Conservation (phyloP, 2,888 invertebrate genomes). For the Cryptus viduatorius region DNA sequence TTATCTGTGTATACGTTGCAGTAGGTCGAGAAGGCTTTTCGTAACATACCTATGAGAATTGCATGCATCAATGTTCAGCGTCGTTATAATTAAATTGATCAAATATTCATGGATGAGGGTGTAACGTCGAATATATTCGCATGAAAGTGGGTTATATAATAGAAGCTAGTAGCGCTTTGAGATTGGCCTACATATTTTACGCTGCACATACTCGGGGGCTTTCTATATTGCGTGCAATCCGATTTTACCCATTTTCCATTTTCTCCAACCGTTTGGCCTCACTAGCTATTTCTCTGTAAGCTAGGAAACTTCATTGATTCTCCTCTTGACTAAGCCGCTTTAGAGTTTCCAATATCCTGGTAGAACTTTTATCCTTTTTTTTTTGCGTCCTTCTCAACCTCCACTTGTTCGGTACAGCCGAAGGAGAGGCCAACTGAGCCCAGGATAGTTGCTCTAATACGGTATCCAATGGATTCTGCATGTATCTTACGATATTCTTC, state of each 20-base stretch:
- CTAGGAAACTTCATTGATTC: constrained; percentile 61
- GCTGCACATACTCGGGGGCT: not conserved
- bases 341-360: constrained; percentile 63
- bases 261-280: constrained; percentile 10
- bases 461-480: constrained; percentile 60
- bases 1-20: constrained; percentile 27
- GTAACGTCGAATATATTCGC: constrained; percentile 38
- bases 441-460: constrained; percentile 57
- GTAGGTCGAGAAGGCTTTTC: constrained; percentile 13
- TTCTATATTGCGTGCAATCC: constrained; percentile 29
- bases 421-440: constrained; percentile 24
- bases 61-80: constrained; percentile 35
- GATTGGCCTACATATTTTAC: constrained; percentile 42
- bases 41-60: constrained; percentile 8
- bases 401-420: constrained; percentile 18
- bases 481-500: constrained; percentile 55
- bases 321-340: constrained; percentile 64
- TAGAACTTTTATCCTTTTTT: constrained; percentile 52
- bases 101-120: constrained; percentile 23
- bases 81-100: constrained; percentile 45
- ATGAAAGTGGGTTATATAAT: not conserved
- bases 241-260: constrained; percentile 43
- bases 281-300: not conserved
- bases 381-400: not conserved
- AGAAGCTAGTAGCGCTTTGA: not conserved